phyloP scores from a whole-genome alignment of 2,888 invertebrate genomes.

The Strigamia crassipes region DNA sequence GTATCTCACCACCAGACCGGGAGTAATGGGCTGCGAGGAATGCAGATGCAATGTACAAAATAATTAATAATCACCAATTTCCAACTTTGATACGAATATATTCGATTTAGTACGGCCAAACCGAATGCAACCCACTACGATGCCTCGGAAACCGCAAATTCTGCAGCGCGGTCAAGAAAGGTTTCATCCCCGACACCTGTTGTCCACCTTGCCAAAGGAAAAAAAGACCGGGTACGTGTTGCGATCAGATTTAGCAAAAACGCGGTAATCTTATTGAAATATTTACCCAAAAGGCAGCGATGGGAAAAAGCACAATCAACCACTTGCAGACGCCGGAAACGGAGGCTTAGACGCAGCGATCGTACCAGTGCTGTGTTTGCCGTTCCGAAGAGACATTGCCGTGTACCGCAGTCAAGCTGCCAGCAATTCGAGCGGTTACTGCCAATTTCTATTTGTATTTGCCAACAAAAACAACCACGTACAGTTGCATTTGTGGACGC shows the following conservation, averaged over 20 bases:
- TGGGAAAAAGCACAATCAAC: slow-evolving; percentile 7
- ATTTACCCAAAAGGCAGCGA: slow-evolving; percentile 11
- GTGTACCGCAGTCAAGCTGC: slow-evolving; percentile 32
- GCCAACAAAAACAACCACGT: slow-evolving; percentile 28
- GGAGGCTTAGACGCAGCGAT: not conserved
- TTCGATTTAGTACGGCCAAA: no score
- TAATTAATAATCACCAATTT: no score
- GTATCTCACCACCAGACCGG: not conserved
- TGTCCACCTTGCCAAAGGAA: not conserved
- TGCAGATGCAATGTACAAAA: slow-evolving; percentile 10
- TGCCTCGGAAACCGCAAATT: slow-evolving; percentile 1
- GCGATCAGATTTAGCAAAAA: not conserved
- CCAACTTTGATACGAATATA: no score
- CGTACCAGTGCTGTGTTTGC: not conserved
- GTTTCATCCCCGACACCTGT: not conserved
- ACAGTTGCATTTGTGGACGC: slow-evolving; percentile 17
- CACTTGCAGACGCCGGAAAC: slow-evolving; percentile 8
- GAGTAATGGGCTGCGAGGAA: not conserved
- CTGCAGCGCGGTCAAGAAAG: not conserved
- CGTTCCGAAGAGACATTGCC: not conserved
- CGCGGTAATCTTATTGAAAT: not conserved
- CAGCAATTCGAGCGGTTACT: slow-evolving; percentile 31
- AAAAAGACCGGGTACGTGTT: not conserved
- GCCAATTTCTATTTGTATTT: slow-evolving; percentile 40
- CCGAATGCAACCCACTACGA: not conserved